Evolutionary conservation across 2,888 invertebrate species (phyloP).

Genomic region (Xestia xanthographa): DNA sequence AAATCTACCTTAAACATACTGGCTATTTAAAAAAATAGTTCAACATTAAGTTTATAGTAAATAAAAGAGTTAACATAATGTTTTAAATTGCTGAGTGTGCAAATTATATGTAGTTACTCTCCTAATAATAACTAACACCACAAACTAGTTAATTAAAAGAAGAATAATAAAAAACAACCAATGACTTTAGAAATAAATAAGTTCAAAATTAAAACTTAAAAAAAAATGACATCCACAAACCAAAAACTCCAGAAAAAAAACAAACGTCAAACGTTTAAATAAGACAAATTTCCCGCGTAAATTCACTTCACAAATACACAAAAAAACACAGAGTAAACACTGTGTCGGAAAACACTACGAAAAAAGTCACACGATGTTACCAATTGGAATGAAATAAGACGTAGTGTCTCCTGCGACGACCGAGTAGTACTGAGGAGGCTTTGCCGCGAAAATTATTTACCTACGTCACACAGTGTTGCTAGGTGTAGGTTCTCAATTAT

Average conservation of each 20-base stretch:
- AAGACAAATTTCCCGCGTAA: conserved; percentile 28
- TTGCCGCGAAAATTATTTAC: conserved; percentile 68
- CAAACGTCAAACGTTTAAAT: conserved; percentile 10
- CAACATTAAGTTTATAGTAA: neutral
- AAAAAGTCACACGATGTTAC: conserved; percentile 29
- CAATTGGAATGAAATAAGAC: conserved; percentile 31
- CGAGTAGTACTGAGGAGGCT: conserved; percentile 68
- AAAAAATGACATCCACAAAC: conserved; percentile 17
- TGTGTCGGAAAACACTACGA: conserved; percentile 8
- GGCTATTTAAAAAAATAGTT: no score
- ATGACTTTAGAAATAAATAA: neutral
- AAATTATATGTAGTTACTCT: neutral
- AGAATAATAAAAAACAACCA: neutral
- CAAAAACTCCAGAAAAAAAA: neutral
- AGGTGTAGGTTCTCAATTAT: neutral
- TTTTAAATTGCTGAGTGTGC: no score
- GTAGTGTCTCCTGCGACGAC: conserved; percentile 39
- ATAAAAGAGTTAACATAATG: neutral
- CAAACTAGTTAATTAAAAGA: neutral
- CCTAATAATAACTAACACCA: neutral
- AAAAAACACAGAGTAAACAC: conserved; percentile 34
- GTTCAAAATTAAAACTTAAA: neutral
- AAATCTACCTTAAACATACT: neutral
- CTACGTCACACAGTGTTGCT: conserved; percentile 58
- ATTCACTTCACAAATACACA: conserved; percentile 26